Evolutionary conservation across 2,797 vertebrate species (phyloP), one percentile per base, ranked within the genome.

Genomic region (Spondyliosoma cantharus): DNA sequence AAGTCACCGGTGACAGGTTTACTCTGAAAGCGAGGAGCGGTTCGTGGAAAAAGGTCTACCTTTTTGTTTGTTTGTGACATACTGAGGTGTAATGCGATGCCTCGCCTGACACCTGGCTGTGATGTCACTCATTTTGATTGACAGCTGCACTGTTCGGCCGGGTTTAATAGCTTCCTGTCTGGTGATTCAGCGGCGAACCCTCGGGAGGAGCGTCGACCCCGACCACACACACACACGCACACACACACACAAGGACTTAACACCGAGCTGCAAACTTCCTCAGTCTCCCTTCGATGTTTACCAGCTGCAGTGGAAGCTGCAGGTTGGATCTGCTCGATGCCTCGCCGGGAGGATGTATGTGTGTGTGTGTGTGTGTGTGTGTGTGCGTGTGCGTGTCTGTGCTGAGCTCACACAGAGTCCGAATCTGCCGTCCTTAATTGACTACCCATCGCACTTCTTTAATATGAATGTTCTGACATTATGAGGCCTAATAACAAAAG

Each of bases 111-210:
- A 90, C 83, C 77, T 81, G 86, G 76, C 76, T 74, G 69, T 86
- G 77, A 88, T 83, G 87, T 79, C 88, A 81, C 65, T 82, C 80
- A 65, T 20, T 76, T 24, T 90, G 93, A 94, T 64, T 90, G 93
- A 92, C 92, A 90, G 90, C 82, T 76, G 84, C 83, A 73, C 76
- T 74, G 81, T 90, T 81, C 54, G 56, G 73, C 54, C 81, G 29
- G 87, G 73, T 86, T 93, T 94, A 91, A 93, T 90, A 85, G 89
- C 87, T 88, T 92, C 89, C 91, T 86, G 86, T 85, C 84, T 87
- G 87, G 79, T 90, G 86, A 91, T 73, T 92, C 86, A 83, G 83
- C 87, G 63, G 74, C 63, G 79, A 71, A 78, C 81, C 86, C 71
- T 20, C 42, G 78, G 84, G 80, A 79, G 76, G 82, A 65, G 66